These are phyloP conservation scores for Branchellion lobata DNA, from an alignment of 2,888 invertebrate species.

Conservation along the genomic window DNA sequence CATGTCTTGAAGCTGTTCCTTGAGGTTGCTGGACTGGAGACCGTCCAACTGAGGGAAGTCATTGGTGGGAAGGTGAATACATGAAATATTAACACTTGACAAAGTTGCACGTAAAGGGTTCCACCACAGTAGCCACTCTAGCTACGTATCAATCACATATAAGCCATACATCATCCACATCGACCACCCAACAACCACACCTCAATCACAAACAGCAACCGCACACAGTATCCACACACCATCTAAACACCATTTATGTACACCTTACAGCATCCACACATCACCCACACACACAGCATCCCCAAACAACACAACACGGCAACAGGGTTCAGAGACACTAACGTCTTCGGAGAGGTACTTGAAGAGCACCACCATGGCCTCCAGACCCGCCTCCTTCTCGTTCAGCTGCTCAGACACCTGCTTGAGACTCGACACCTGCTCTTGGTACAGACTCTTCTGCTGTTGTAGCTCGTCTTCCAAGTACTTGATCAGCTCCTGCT, in stretches of 20 bases:
- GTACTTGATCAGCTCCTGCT: conserved; percentile 22
- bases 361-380: conserved; percentile 80
- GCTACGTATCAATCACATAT: too few species aligned
- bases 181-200: neutral
- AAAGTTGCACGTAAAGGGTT: too few species aligned
- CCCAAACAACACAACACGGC: neutral
- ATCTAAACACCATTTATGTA: neutral
- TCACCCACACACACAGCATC: neutral
- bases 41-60: conserved; percentile 27
- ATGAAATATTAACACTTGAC: too few species aligned
- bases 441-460: conserved; percentile 18
- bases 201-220: neutral
- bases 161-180: too few species aligned
- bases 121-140: too few species aligned
- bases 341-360: conserved; percentile 76
- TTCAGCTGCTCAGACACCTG: conserved; percentile 58
- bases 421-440: conserved; percentile 19
- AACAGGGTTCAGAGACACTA: too few species aligned
- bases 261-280: neutral
- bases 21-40: conserved; percentile 5
- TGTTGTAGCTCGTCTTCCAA: conserved; percentile 18
- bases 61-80: too few species aligned
- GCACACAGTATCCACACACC: neutral
- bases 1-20: conserved; percentile 24
- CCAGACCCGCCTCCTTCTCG: conserved; percentile 71